Conservation (phyloP, 1,140 invertebrate species). For the Hetaerina americana region DNA sequence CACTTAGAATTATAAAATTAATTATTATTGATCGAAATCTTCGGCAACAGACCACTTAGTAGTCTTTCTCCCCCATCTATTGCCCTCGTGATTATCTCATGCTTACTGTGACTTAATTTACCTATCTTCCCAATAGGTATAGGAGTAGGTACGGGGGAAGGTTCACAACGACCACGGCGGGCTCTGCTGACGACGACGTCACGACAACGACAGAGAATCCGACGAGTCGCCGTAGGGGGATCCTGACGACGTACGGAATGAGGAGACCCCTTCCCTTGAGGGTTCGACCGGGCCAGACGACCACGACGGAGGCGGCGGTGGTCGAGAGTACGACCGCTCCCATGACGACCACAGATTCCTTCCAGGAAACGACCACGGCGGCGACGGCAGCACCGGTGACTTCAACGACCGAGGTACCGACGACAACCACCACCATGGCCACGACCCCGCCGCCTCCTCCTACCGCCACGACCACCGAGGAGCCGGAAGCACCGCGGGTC, state of each 20-base stretch:
- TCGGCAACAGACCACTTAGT: too few species aligned
- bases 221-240: background rate
- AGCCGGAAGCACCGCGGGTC: background rate
- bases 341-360: background rate
- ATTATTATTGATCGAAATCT: too few species aligned
- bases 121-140: too few species aligned
- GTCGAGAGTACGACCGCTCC: background rate
- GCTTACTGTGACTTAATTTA: too few species aligned
- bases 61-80: too few species aligned
- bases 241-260: background rate
- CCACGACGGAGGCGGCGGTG: background rate
- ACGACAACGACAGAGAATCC: background rate
- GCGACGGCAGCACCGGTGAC: background rate
- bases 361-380: background rate
- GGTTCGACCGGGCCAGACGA: background rate
- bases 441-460: background rate
- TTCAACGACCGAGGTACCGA: background rate
- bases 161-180: background rate
- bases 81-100: too few species aligned
- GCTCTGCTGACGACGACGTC: background rate
- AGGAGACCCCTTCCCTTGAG: background rate
- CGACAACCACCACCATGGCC: background rate
- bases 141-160: background rate
- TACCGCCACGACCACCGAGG: background rate
- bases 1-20: too few species aligned